Percentiles rank a stretch among this genome's conserved stretches.
Conservation (phyloP, 2,113 vertebrate genomes). For the Typhlomys cinereus region DNA sequence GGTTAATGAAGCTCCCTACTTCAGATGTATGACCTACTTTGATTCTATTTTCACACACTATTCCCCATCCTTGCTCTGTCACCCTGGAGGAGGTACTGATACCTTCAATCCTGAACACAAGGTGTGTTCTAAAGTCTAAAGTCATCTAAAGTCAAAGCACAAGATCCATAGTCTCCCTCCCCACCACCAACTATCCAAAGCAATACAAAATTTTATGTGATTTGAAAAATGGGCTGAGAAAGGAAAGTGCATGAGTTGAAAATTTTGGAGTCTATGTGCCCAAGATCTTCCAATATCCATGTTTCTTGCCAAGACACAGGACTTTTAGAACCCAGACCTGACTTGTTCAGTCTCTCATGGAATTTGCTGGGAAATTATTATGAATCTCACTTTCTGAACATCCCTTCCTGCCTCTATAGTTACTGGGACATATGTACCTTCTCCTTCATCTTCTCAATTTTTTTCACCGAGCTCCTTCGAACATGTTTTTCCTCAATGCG, state of each 20-base stretch:
- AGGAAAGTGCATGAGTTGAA: background rate
- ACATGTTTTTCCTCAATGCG: slow-evolving; percentile 96
- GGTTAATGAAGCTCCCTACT: slow-evolving; percentile 49
- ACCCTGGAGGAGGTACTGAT: background rate
- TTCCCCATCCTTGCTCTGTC: background rate
- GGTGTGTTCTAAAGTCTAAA: too few relatives aligned
- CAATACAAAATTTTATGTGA: background rate
- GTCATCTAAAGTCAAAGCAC: background rate
- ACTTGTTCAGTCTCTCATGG: background rate
- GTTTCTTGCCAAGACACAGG: background rate
- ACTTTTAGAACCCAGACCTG: background rate
- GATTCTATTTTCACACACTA: slow-evolving; percentile 6
- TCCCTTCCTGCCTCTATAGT: background rate
- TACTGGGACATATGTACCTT: slow-evolving; percentile 86
- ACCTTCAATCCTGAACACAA: background rate
- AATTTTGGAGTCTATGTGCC: background rate
- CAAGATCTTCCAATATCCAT: background rate
- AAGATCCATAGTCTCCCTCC: background rate
- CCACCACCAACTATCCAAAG: background rate
- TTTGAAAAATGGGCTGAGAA: background rate
- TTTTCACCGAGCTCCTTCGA: slow-evolving; percentile 96
- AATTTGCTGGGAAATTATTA: background rate
- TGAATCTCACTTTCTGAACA: background rate
- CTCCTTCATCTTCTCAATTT: slow-evolving; percentile 99
- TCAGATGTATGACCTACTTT: background rate